Evolutionary conservation across 1,140 invertebrate genomes (phyloP).

Genomic region (Megathymus violae): DNA sequence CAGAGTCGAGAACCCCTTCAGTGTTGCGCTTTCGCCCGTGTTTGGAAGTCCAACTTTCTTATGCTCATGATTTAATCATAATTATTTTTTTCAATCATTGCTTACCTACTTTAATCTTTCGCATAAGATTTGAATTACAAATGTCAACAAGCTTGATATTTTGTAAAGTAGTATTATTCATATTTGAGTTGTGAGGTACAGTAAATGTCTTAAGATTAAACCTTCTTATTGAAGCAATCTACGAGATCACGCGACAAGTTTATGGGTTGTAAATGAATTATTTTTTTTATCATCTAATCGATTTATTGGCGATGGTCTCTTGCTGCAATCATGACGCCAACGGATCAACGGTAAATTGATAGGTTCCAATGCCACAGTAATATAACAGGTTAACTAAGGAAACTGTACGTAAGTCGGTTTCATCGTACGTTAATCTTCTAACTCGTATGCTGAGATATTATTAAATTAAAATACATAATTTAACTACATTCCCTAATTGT

Average conservation of each 20-base stretch:
- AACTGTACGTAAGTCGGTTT: slow-evolving; percentile 12
- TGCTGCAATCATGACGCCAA: slow-evolving; percentile 29
- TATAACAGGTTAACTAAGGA: slow-evolving; percentile 27
- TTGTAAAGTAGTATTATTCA: no score
- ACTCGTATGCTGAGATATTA: no score
- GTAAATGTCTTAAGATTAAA: neutral
- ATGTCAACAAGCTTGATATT: no score
- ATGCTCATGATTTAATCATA: neutral
- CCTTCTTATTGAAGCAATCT: neutral
- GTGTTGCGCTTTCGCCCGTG: slow-evolving; percentile 1
- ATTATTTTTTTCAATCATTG: no score
- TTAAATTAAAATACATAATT: slow-evolving; percentile 10
- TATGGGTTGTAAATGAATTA: slow-evolving; percentile 19
- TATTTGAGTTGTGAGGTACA: neutral
- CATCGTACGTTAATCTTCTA: neutral
- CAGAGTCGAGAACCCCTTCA: neutral
- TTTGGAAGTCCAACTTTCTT: neutral
- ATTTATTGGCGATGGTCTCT: slow-evolving; percentile 41
- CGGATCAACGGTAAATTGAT: slow-evolving; percentile 47
- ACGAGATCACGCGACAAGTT: slow-evolving; percentile 6
- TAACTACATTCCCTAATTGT: slow-evolving; percentile 4
- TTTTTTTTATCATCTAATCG: slow-evolving; percentile 39
- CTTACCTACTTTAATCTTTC: no score
- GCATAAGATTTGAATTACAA: no score
- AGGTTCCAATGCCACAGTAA: slow-evolving; percentile 39